phyloP scores from a whole-genome alignment of 2,888 invertebrate genomes.

The Watsonalla cultraria region DNA sequence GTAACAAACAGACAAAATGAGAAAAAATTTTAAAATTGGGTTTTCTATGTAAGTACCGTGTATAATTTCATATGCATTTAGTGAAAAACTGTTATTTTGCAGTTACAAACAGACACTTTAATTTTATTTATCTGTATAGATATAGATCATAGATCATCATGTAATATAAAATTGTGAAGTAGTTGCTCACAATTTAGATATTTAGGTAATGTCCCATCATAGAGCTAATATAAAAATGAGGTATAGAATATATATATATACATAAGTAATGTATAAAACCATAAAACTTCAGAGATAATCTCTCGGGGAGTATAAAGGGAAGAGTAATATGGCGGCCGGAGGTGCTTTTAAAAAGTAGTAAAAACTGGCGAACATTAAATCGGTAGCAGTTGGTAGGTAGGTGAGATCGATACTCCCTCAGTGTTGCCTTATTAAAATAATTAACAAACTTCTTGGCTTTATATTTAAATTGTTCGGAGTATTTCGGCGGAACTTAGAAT shows the following conservation, averaged over 20 bases:
- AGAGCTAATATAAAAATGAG: too few relatives aligned
- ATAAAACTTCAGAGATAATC: constrained; percentile 41
- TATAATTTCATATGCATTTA: too few relatives aligned
- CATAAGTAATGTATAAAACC: constrained; percentile 20
- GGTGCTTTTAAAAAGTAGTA: constrained; percentile 68
- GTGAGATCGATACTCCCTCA: constrained; percentile 38
- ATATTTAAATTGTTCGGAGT: constrained; percentile 24
- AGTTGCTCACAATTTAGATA: too few relatives aligned
- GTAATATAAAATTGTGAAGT: too few relatives aligned
- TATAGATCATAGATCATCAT: too few relatives aligned
- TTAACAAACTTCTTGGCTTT: constrained; percentile 37
- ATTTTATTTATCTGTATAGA: too few relatives aligned
- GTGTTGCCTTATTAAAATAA: constrained; percentile 43
- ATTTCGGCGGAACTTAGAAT: neutral
- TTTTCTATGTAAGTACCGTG: too few relatives aligned
- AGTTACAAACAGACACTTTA: too few relatives aligned
- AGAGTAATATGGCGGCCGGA: constrained; percentile 13
- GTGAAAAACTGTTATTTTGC: too few relatives aligned
- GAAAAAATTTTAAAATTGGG: too few relatives aligned
- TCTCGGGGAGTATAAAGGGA: constrained; percentile 37
- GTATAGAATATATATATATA: constrained; percentile 21
- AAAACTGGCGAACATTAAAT: constrained; percentile 57
- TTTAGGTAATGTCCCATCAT: too few relatives aligned
- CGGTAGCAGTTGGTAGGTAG: constrained; percentile 63
- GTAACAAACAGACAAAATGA: too few relatives aligned